Base-by-base conservation (phyloP, 2,113 vertebrate species). In the Rhabdomys dilectus region DNA sequence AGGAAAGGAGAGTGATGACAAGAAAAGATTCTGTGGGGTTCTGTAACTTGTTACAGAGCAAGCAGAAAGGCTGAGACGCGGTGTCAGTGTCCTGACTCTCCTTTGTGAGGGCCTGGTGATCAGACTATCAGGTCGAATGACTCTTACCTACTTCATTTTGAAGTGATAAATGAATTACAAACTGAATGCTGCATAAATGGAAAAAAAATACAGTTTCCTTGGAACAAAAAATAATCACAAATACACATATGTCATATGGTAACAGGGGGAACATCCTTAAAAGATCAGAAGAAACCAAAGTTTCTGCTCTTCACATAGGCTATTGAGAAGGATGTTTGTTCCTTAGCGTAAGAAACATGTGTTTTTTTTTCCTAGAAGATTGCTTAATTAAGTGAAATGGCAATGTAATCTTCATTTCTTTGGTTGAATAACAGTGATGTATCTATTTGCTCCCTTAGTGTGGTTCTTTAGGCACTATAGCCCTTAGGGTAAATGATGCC, bases 331-430 rank as follows among this genome's bases (percentile, higher is more conserved):
- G 84, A 70, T 68, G 62, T 66, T 42, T 64, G 10, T 53, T 95
- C 12, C 16, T 11, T 42, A 86, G n/a, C 42, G 3, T 92, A 91
- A 93, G 42, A 88, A 29, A 64, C 3, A 64, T 7, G 3, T 4
- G 11, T 16, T 56, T 56, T 45, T 62, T 17, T 19, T 58, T 60
- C 91, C 7, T 0, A 13, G n/a, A 36, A 82, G 34, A 56, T 82
- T 82, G 5, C 9, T 97, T 93, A 96, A 91, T 93, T 95, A 78
- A 93, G 97, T 98, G 97, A 95, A 95, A 97, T 89, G 96, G 94
- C 98, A 97, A 98, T 97, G 97, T 93, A 95, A 91, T 93, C 97
- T 98, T 89, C 97, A 97, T 97, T 98, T 98, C 97, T 91, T 97
- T 92, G 93, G 90, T 92, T 98, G 94, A 98, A 98, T 97, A 98